Conservation (phyloP, 1,140 invertebrate genomes). For the Contarinia nasturtii region DNA sequence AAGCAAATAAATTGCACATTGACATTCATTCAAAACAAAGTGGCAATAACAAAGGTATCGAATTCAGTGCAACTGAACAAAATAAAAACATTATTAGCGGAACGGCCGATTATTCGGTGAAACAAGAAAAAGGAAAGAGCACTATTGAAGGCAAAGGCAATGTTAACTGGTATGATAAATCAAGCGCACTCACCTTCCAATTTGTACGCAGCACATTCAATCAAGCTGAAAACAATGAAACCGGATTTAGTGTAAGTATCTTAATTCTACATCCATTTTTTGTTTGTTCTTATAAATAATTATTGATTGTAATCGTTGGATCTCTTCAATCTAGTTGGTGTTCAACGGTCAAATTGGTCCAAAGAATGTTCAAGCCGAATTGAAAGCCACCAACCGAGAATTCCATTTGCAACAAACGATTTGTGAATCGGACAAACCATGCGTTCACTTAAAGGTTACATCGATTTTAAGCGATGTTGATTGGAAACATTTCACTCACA, state of each 20-base stretch:
- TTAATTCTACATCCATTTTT: background rate
- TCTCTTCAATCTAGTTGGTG: conserved; percentile 14
- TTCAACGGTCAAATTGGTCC: conserved; percentile 30
- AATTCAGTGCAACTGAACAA: conserved; percentile 36
- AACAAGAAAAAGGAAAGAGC: conserved; percentile 45
- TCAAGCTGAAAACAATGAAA: conserved; percentile 33
- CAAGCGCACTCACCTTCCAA: conserved; percentile 47
- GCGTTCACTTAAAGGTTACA: conserved; percentile 46
- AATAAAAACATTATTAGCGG: conserved; percentile 45
- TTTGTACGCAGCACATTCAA: conserved; percentile 40
- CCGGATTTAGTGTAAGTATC: conserved; percentile 24
- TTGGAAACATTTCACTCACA: conserved; percentile 25
- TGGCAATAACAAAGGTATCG: conserved; percentile 36
- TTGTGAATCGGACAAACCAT: conserved; percentile 46
- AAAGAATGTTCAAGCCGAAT: conserved; percentile 34
- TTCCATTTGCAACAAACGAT: conserved; percentile 45
- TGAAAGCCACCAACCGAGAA: conserved; percentile 46
- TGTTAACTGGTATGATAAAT: conserved; percentile 37
- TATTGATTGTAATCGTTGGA: background rate
- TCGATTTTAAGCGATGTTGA: conserved; percentile 15
- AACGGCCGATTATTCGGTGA: conserved; percentile 38
- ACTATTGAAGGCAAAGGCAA: conserved; percentile 44
- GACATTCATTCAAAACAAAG: conserved; percentile 38
- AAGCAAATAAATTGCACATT: conserved; percentile 40
- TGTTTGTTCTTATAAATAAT: background rate